Evolutionary conservation across 2,113 vertebrate genomes (phyloP).

Genomic region (Grus americana): DNA sequence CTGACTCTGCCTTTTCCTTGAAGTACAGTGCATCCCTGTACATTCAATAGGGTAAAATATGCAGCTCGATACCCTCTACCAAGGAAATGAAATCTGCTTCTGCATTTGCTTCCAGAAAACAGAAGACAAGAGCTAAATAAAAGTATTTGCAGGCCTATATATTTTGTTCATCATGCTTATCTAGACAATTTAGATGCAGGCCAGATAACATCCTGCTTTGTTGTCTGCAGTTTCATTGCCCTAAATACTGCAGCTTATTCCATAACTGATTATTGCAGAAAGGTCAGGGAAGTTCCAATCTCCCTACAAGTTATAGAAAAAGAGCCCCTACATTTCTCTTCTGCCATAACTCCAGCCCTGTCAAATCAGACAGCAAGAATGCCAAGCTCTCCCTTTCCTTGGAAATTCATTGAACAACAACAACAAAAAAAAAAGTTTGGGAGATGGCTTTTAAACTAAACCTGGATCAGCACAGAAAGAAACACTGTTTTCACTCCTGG

Average conservation of each 20-base stretch:
- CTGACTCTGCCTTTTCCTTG: neutral
- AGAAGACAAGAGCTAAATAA: neutral
- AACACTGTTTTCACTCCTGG: neutral
- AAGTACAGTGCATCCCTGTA: neutral
- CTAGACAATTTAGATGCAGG: constrained; percentile 27
- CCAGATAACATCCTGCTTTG: neutral
- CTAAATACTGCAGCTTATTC: constrained; percentile 17
- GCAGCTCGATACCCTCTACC: neutral
- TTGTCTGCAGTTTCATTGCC: neutral
- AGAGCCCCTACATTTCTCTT: neutral
- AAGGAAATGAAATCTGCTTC: neutral
- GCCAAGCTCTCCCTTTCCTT: neutral
- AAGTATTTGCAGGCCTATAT: neutral
- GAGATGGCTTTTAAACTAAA: neutral
- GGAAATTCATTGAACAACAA: neutral
- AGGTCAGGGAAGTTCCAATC: neutral
- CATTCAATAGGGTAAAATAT: neutral
- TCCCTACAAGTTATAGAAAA: neutral
- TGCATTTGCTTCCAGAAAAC: neutral
- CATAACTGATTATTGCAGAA: neutral
- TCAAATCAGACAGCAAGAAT: neutral
- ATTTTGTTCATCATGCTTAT: constrained; percentile 5
- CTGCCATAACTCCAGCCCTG: neutral
- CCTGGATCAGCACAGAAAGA: neutral
- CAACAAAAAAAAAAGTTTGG: neutral